These are phyloP conservation scores for Piprites chloris DNA, from an alignment of 2,113 vertebrate genomes.

Conservation along the genomic window DNA sequence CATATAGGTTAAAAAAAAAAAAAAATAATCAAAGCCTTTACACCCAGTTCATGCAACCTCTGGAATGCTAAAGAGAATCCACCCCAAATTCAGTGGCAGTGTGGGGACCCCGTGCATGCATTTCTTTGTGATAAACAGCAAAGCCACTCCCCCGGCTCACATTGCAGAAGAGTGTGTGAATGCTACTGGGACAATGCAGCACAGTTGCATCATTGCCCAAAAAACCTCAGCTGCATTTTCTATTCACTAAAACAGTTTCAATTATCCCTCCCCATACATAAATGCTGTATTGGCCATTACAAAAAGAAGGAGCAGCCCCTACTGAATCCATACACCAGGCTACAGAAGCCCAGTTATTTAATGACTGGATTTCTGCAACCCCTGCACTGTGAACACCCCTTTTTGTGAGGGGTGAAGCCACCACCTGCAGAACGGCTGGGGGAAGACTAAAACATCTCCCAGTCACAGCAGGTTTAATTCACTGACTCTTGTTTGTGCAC, in stretches of 20 bases:
- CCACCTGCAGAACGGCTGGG: background rate
- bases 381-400: background rate
- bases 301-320: background rate
- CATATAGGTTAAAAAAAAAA: background rate
- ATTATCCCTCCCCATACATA: background rate
- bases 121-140: background rate
- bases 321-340: background rate
- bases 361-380: background rate
- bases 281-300: background rate
- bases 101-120: background rate
- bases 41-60: background rate
- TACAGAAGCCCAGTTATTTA: background rate
- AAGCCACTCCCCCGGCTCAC: constrained; percentile 52
- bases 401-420: background rate
- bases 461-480: background rate
- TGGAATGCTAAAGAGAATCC: background rate
- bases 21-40: background rate
- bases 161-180: constrained; percentile 11
- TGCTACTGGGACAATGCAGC: constrained; percentile 53
- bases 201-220: constrained; percentile 52
- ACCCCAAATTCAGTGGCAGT: background rate
- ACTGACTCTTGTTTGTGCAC: background rate
- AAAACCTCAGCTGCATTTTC: constrained; percentile 50
- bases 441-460: background rate
- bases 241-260: constrained; percentile 2